A percentile compares a stretch with the other conserved stretches of the same genome.
These are phyloP conservation scores for Lydus trimaculatus DNA, from an alignment of 2,888 invertebrate species.

Conservation along the genomic window DNA sequence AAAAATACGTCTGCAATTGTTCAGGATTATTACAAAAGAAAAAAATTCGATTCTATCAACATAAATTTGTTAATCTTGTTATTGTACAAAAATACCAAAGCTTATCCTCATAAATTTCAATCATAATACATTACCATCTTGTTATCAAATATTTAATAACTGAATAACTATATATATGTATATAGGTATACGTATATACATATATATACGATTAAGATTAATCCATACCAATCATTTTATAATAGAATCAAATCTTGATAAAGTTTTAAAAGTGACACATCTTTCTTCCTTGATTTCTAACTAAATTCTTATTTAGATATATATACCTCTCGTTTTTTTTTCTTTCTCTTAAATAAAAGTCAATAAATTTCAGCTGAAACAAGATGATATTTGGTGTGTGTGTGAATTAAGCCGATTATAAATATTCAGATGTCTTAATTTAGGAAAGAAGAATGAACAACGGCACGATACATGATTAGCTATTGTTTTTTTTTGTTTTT, in stretches of 20 bases:
- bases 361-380: constrained; percentile 36
- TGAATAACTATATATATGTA: neutral
- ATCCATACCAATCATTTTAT: neutral
- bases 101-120: constrained; percentile 30
- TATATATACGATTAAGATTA: neutral
- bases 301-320: constrained; percentile 36
- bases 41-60: neutral
- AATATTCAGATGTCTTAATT: constrained; percentile 40
- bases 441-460: constrained; percentile 8
- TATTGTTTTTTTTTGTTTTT: neutral
- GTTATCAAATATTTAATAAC: constrained; percentile 1
- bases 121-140: constrained; percentile 16
- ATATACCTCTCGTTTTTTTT: constrained; percentile 19
- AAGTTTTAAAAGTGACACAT: neutral
- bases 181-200: no score
- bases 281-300: constrained; percentile 10
- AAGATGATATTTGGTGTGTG: constrained; percentile 5
- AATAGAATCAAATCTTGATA: constrained; percentile 1
- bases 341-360: constrained; percentile 20
- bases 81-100: constrained; percentile 1
- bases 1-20: no score
- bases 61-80: constrained; percentile 12
- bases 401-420: constrained; percentile 33
- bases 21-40: no score
- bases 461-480: neutral